Evolutionary conservation across 2,888 invertebrate genomes (phyloP).

Genomic region (Leucoptera coffeella): DNA sequence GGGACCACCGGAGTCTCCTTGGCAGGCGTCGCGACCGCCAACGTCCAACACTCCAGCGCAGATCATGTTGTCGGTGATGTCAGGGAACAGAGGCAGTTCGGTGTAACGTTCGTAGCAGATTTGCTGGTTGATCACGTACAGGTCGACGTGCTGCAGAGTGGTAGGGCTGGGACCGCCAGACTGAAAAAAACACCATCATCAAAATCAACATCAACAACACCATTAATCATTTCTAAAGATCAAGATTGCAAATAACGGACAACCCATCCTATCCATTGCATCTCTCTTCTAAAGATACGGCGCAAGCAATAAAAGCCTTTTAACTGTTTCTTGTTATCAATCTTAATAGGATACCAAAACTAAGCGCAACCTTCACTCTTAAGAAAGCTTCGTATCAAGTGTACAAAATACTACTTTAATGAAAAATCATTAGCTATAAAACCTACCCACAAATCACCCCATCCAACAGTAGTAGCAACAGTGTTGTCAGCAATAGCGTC

Average conservation of each 20-base stretch:
- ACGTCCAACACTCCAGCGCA: slow-evolving; percentile 17
- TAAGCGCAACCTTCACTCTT: not conserved
- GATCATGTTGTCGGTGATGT: slow-evolving; percentile 16
- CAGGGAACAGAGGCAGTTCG: slow-evolving; percentile 12
- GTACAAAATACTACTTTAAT: not conserved
- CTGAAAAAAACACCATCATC: no score
- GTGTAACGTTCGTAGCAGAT: slow-evolving; percentile 15
- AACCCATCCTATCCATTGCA: no score
- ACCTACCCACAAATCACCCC: slow-evolving; percentile 16
- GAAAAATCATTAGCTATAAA: not conserved
- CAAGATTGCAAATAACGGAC: no score
- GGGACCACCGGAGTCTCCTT: slow-evolving; percentile 52
- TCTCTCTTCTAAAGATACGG: no score
- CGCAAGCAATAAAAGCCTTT: not conserved
- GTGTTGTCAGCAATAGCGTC: slow-evolving; percentile 10
- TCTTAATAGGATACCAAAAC: not conserved
- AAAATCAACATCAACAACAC: no score
- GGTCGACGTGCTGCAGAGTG: slow-evolving; percentile 10
- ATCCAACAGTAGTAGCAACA: slow-evolving; percentile 13
- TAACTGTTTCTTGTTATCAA: slow-evolving; percentile 9
- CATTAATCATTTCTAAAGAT: no score
- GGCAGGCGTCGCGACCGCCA: slow-evolving; percentile 24
- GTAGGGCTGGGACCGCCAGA: slow-evolving; percentile 2
- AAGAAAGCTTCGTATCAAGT: not conserved
- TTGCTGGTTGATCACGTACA: slow-evolving; percentile 14